Evolutionary conservation across 2,888 invertebrate species (phyloP).

Genomic region (Epinotia ramella): DNA sequence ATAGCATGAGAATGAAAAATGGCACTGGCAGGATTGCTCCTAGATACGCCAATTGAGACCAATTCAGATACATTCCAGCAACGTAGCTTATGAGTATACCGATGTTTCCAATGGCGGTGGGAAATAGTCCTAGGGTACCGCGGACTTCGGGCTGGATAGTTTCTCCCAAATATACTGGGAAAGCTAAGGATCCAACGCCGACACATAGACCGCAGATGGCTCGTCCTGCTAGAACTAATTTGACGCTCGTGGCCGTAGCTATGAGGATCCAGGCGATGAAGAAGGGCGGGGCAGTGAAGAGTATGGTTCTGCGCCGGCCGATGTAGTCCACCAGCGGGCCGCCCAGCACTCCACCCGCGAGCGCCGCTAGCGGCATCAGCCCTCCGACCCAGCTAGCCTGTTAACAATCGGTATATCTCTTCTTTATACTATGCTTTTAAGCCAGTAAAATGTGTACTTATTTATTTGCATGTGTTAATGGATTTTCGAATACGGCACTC

Average conservation of each 20-base stretch:
- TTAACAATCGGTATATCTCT: constrained; percentile 42
- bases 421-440: neutral
- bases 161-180: constrained; percentile 97
- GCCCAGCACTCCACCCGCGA: constrained; percentile 92
- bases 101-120: constrained; percentile 94
- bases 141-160: constrained; percentile 96
- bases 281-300: constrained; percentile 92
- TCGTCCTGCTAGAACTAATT: constrained; percentile 91
- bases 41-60: constrained; percentile 92
- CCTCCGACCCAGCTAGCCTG: constrained; percentile 96
- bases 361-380: constrained; percentile 94
- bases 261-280: constrained; percentile 94
- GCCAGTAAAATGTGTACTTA: too few species aligned
- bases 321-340: constrained; percentile 94
- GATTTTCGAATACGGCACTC: too few species aligned
- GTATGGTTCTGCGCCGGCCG: constrained; percentile 93
- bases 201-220: constrained; percentile 94
- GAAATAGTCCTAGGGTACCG: constrained; percentile 94
- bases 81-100: constrained; percentile 92
- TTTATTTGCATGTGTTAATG: too few species aligned
- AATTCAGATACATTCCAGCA: constrained; percentile 92
- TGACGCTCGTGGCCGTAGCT: constrained; percentile 89
- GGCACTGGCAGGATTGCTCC: constrained; percentile 91
- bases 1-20: constrained; percentile 91
- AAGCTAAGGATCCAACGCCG: constrained; percentile 93